phyloP scores from a whole-genome alignment of 2,797 vertebrate genomes.

The Percopsis omiscomaycus region DNA sequence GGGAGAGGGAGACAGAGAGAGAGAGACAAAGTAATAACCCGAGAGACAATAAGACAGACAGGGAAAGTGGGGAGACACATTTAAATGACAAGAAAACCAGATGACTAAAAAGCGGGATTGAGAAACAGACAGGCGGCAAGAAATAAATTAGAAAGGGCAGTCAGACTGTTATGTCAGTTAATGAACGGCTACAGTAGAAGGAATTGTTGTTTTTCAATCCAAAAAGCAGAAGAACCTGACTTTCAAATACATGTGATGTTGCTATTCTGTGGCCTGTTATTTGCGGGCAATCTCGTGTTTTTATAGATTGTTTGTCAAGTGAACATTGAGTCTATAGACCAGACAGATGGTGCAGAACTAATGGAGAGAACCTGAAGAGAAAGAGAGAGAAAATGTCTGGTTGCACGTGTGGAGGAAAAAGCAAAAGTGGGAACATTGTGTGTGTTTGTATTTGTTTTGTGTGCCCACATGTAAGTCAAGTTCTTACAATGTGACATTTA shows the following conservation, averaged over 20 bases:
- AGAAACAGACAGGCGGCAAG: too few species aligned
- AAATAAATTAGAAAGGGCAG: too few species aligned
- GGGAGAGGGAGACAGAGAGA: not conserved
- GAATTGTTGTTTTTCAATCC: too few species aligned
- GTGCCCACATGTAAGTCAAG: not conserved
- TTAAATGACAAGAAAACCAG: too few species aligned
- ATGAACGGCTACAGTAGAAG: too few species aligned
- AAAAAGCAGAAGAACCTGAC: conserved; percentile 2
- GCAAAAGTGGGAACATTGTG: not conserved
- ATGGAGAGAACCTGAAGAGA: conserved; percentile 43
- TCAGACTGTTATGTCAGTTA: too few species aligned
- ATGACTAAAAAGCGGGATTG: too few species aligned
- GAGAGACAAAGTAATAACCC: not conserved
- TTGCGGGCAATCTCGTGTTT: conserved; percentile 26
- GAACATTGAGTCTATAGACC: conserved; percentile 36
- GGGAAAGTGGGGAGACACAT: too few species aligned
- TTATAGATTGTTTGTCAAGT: conserved; percentile 47
- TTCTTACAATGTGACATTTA: not conserved
- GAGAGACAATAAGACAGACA: too few species aligned
- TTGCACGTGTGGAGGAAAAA: not conserved
- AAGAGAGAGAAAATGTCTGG: too few species aligned
- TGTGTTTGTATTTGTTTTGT: conserved; percentile 1
- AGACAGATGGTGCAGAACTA: conserved; percentile 35
- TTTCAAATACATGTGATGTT: conserved; percentile 18
- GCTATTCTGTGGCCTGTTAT: conserved; percentile 15